Percentiles rank a stretch among this genome's conserved stretches.
phyloP scores from a whole-genome alignment of 2,888 invertebrate species.

The Argynnis bischoffii region DNA sequence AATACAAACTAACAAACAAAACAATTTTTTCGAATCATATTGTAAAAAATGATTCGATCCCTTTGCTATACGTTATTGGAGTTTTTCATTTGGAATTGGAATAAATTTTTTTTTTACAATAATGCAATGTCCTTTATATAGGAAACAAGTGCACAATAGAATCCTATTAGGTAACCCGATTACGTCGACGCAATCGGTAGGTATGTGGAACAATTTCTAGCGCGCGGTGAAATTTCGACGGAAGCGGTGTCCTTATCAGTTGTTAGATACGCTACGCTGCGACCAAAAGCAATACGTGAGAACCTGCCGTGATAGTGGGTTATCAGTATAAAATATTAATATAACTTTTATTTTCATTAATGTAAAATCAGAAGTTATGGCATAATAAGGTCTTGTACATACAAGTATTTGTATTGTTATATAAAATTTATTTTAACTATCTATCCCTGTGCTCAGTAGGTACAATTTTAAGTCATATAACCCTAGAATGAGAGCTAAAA shows the following conservation, averaged over 20 bases:
- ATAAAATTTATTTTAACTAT: too few species aligned
- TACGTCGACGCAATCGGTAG: conserved; percentile 25
- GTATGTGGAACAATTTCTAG: conserved; percentile 42
- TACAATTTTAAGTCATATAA: too few species aligned
- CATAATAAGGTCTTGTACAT: too few species aligned
- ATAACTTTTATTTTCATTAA: background rate
- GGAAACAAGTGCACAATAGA: conserved; percentile 3
- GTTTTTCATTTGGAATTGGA: background rate
- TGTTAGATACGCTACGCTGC: conserved; percentile 60
- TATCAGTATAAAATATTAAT: conserved; percentile 13
- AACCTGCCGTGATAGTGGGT: conserved; percentile 50
- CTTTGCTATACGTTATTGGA: background rate
- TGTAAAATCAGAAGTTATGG: too few species aligned
- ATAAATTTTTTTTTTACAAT: too few species aligned
- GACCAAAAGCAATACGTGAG: conserved; percentile 58
- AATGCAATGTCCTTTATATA: background rate
- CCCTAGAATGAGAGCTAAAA: too few species aligned
- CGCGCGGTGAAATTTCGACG: conserved; percentile 63
- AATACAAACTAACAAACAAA: too few species aligned
- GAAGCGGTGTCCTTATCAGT: conserved; percentile 74
- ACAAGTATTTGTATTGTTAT: too few species aligned
- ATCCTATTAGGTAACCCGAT: conserved; percentile 29
- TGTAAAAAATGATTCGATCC: too few species aligned
- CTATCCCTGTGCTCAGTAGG: too few species aligned
- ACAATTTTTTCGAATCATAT: too few species aligned